A percentile compares a stretch with the other conserved stretches of the same genome.
phyloP scores from a whole-genome alignment of 2,888 invertebrate species.

The Eristalinus aeneus region DNA sequence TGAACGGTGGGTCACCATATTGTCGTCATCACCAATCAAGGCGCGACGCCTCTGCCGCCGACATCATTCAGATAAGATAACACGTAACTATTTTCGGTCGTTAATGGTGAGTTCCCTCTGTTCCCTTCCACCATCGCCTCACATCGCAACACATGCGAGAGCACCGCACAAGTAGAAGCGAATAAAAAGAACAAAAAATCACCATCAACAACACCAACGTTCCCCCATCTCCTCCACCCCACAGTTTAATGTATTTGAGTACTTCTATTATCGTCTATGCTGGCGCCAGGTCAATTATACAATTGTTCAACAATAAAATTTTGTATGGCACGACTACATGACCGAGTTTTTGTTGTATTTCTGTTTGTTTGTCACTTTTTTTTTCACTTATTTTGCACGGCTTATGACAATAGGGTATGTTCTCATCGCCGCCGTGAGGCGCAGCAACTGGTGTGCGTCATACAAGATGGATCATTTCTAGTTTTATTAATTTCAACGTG shows the following conservation, averaged over 20 bases:
- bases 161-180: not conserved
- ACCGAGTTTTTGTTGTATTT: constrained; percentile 46
- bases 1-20: constrained; percentile 9
- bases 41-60: not conserved
- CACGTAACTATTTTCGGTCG: constrained; percentile 27
- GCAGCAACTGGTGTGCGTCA: not conserved
- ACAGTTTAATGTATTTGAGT: constrained; percentile 33
- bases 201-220: not conserved
- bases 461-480: too few species aligned
- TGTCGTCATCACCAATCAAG: not conserved
- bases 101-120: constrained; percentile 15
- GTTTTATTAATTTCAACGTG: too few species aligned
- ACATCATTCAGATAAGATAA: constrained; percentile 21
- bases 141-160: constrained; percentile 6
- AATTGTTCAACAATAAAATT: constrained; percentile 63
- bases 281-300: constrained; percentile 73
- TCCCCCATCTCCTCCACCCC: not conserved
- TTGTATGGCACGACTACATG: constrained; percentile 49
- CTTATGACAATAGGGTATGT: not conserved
- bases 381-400: not conserved
- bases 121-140: not conserved
- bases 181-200: constrained; percentile 5
- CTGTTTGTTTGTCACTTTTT: constrained; percentile 7
- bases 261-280: constrained; percentile 56
- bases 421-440: not conserved